A percentile compares a stretch with the other conserved stretches of the same genome.
Evolutionary conservation across 2,888 invertebrate species (phyloP).

Genomic region (Patella caerulea): DNA sequence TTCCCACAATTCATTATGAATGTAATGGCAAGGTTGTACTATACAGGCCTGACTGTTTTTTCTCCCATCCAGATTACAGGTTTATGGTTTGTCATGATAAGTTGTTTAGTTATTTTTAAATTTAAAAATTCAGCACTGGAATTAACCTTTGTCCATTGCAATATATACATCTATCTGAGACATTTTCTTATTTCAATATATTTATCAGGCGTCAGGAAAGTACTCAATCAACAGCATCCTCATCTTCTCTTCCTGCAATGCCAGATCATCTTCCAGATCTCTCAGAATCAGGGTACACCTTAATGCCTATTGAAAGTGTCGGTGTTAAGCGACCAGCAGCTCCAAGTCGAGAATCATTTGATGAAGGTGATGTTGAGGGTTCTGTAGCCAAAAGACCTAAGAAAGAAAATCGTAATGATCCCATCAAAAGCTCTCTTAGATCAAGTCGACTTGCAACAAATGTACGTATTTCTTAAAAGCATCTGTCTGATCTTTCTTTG

Average conservation of each 20-base stretch:
- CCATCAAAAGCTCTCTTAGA: constrained; percentile 54
- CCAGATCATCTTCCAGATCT: constrained; percentile 56
- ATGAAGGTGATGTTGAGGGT: constrained; percentile 26
- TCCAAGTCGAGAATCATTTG: constrained; percentile 26
- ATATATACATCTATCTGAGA: too few species aligned
- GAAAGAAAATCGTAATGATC: constrained; percentile 44
- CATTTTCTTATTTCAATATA: neutral
- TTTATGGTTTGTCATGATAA: neutral
- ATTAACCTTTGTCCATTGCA: too few species aligned
- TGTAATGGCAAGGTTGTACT: too few species aligned
- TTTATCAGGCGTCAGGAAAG: constrained; percentile 54
- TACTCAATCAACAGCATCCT: constrained; percentile 56
- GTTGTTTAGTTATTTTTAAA: too few species aligned
- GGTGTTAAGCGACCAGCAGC: constrained; percentile 42
- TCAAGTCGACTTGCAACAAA: constrained; percentile 36
- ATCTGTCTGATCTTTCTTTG: too few species aligned
- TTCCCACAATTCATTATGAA: too few species aligned
- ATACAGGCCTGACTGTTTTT: too few species aligned
- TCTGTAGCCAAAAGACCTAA: constrained; percentile 33
- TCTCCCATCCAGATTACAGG: too few species aligned
- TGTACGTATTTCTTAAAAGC: too few species aligned
- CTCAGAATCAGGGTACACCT: constrained; percentile 40
- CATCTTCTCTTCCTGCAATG: constrained; percentile 51
- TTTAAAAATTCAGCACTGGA: too few species aligned
- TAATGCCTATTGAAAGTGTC: constrained; percentile 47